Evolutionary conservation across 1,140 invertebrate genomes (phyloP).

Genomic region (Drosophila pallidifrons): DNA sequence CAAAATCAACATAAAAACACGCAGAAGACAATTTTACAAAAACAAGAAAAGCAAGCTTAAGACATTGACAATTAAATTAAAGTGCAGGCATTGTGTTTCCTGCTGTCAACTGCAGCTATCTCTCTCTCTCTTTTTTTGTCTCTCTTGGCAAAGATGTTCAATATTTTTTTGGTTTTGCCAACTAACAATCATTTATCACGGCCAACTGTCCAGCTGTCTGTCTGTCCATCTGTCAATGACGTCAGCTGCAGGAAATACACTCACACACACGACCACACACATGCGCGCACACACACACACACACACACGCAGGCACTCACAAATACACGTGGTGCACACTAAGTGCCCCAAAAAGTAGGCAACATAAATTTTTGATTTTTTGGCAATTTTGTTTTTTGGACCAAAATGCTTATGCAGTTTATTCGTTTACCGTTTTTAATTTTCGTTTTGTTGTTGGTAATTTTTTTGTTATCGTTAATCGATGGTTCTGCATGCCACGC

Average conservation of each 20-base stretch:
- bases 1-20: too few relatives aligned
- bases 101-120: conserved; percentile 28
- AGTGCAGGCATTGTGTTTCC: background rate
- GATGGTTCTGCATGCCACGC: conserved; percentile 49
- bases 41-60: background rate
- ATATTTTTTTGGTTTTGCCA: conserved; percentile 37
- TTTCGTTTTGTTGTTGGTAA: conserved; percentile 10
- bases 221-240: conserved; percentile 26
- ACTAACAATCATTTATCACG: conserved; percentile 74
- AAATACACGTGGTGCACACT: conserved; percentile 22
- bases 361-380: conserved; percentile 47
- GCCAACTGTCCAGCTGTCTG: conserved; percentile 10
- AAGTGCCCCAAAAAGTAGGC: conserved; percentile 58
- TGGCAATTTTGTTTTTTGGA: conserved; percentile 25
- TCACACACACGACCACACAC: conserved; percentile 28
- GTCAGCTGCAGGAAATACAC: conserved; percentile 54
- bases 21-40: too few relatives aligned
- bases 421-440: background rate
- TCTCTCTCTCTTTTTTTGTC: background rate
- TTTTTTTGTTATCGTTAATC: conserved; percentile 44
- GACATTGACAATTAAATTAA: background rate
- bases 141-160: conserved; percentile 61
- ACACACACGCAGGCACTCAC: conserved; percentile 19
- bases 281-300: conserved; percentile 20
- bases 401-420: conserved; percentile 24